Evolutionary conservation across 2,888 invertebrate species (phyloP), one percentile per base, ranked within the genome.

Genomic region (Mimumesa dahlbomi): DNA sequence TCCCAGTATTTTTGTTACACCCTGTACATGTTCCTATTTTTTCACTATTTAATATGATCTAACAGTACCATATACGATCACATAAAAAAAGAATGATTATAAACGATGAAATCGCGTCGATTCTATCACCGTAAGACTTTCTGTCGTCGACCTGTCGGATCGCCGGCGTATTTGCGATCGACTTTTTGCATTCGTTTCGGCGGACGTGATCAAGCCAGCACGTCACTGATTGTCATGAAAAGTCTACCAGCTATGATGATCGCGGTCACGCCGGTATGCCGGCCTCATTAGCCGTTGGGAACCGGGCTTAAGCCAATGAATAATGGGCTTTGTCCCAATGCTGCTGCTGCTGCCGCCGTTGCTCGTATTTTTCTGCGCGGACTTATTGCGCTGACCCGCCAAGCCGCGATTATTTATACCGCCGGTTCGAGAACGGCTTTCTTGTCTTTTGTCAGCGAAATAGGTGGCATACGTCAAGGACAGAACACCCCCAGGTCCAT

Each of bases 281-380:
- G 69, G 79, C 56, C 81, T 82, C 79, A 81, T 82, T 82, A 82
- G 81, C 74, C 62, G 74, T 66, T 74, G 71, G 62, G 66, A 66
- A 63, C 67, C 52, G 54, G 61, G 62, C 58, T 73, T 73, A 74
- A 76, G 66, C 69, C 75, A 73, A 79, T 79, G 79, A 80, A 68
- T 80, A 79, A 80, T 79, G 77, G 77, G 67, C 73, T 57, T 57
- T 69, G 59, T 65, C 73, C 59, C 52, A 62, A 70, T 59, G 71
- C 75, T n/a, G 34, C 34, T n/a, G 34, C 62, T 34, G 34, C 34
- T 34, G 34, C 65, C 57, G 46, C 56, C 11, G 34, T 22, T 57
- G 48, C 67, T 66, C 69, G 73, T 75, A 73, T 73, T 75, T 73
- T 72, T 76, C 75, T 66, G 31, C 38, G 7, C 53, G 31, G 62